Conservation (phyloP, 2,797 vertebrate genomes). For the Poeciliopsis paucimaculata region DNA sequence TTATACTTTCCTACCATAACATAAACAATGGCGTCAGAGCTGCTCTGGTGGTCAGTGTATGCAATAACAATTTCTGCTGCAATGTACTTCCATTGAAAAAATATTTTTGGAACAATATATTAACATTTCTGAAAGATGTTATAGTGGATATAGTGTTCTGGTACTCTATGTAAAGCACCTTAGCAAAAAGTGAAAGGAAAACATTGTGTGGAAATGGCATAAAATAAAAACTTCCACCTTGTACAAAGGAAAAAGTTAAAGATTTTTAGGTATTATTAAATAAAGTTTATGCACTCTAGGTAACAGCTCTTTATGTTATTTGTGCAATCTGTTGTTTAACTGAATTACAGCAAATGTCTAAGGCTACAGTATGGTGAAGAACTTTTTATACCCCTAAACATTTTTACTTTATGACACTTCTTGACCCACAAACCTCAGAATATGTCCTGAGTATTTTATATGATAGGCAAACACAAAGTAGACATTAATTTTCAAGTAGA, state of each 20-base stretch:
- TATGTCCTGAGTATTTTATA: not conserved
- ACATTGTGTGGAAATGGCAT: not conserved
- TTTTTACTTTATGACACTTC: not conserved
- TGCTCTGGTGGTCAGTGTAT: not conserved
- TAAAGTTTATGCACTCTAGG: not conserved
- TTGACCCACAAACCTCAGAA: not conserved
- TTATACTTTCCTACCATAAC: not conserved
- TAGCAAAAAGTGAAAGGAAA: not conserved
- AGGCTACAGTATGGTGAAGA: not conserved
- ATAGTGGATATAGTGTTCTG: not conserved
- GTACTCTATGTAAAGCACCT: not conserved
- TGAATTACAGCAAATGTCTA: not conserved
- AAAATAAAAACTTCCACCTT: not conserved
- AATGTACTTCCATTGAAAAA: not conserved
- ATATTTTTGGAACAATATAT: not conserved
- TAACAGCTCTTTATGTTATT: not conserved
- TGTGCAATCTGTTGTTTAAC: not conserved
- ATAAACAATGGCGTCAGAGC: conserved; percentile 6
- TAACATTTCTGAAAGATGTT: not conserved
- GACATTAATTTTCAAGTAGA: not conserved
- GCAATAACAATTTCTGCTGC: not conserved
- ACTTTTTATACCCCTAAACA: not conserved
- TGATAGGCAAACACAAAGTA: not conserved
- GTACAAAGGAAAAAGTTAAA: not conserved
- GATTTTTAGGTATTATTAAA: not conserved